Percentiles rank a stretch among this genome's conserved stretches.
These are phyloP conservation scores for Heliangelus exortis DNA, from an alignment of 2,797 vertebrate genomes.

Conservation along the genomic window DNA sequence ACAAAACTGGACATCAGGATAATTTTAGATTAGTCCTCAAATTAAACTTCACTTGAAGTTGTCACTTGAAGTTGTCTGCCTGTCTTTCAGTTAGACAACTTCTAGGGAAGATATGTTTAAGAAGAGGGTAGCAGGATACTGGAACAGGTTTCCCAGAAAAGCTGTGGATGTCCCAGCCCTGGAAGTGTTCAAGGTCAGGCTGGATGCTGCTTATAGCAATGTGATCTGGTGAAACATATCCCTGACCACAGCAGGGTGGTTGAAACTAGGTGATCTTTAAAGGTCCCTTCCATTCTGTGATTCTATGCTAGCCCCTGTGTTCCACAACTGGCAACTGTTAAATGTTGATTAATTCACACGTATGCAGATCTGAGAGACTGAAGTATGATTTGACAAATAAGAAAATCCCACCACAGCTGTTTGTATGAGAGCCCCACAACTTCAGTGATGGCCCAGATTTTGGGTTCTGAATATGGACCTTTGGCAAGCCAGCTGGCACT, in stretches of 20 bases:
- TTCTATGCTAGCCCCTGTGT: background rate
- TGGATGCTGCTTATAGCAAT: background rate
- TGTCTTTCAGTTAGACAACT: background rate
- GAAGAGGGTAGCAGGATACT: background rate
- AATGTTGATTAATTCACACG: background rate
- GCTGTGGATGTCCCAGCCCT: background rate
- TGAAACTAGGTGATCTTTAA: background rate
- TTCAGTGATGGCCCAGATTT: background rate
- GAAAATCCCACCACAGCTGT: background rate
- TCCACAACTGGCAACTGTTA: background rate
- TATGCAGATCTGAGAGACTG: background rate
- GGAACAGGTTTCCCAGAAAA: background rate
- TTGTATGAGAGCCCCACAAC: background rate
- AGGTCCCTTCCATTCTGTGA: background rate
- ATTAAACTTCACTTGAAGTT: background rate
- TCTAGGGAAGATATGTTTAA: background rate
- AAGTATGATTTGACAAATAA: background rate
- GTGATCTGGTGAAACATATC: background rate
- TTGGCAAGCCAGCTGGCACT: background rate
- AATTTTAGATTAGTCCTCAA: background rate
- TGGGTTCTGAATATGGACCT: background rate
- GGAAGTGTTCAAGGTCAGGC: background rate
- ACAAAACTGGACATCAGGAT: background rate
- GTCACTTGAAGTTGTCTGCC: background rate
- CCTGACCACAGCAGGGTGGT: background rate